Evolutionary conservation across 2,888 invertebrate genomes (phyloP).

Genomic region (Chymomyza fuscimana): DNA sequence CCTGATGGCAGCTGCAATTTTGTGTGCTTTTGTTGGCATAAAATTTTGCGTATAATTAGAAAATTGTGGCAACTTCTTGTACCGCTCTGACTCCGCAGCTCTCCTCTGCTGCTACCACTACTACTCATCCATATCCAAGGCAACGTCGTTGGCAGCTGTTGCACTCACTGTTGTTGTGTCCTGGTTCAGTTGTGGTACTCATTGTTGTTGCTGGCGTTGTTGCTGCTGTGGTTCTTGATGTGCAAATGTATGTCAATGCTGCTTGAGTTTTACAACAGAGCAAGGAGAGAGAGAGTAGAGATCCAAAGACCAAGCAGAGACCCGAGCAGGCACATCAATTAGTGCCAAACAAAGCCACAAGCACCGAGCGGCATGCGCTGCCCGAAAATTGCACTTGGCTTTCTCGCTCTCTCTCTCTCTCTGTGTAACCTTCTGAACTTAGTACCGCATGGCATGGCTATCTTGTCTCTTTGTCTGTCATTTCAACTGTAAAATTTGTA

Average conservation of each 20-base stretch:
- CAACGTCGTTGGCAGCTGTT: conserved; percentile 38
- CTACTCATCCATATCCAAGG: not conserved
- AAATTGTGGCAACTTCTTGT: conserved; percentile 67
- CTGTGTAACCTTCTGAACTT: not conserved
- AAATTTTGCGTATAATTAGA: conserved; percentile 74
- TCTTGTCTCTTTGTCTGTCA: conserved; percentile 52
- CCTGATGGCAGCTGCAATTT: conserved; percentile 26
- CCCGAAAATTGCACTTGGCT: conserved; percentile 1
- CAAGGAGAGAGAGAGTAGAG: conserved; percentile 24
- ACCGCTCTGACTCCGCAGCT: conserved; percentile 9
- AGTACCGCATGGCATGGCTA: not conserved
- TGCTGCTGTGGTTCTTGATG: conserved; percentile 27
- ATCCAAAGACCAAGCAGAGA: conserved; percentile 29
- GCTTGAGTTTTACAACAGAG: conserved; percentile 15
- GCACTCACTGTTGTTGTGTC: conserved; percentile 38
- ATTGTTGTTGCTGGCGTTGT: conserved; percentile 3
- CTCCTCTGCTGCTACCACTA: not conserved
- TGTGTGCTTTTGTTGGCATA: conserved; percentile 66
- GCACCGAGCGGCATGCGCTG: conserved; percentile 29
- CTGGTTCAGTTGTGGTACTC: conserved; percentile 27
- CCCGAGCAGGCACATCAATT: conserved; percentile 63
- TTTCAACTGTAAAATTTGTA: conserved; percentile 65
- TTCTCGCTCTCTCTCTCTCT: conserved; percentile 28
- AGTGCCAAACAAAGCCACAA: conserved; percentile 65
- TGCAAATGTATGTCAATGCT: conserved; percentile 53